Percentiles rank a stretch among this genome's conserved stretches.
phyloP scores from a whole-genome alignment of 2,888 invertebrate genomes.

The Dorcus hopei region DNA sequence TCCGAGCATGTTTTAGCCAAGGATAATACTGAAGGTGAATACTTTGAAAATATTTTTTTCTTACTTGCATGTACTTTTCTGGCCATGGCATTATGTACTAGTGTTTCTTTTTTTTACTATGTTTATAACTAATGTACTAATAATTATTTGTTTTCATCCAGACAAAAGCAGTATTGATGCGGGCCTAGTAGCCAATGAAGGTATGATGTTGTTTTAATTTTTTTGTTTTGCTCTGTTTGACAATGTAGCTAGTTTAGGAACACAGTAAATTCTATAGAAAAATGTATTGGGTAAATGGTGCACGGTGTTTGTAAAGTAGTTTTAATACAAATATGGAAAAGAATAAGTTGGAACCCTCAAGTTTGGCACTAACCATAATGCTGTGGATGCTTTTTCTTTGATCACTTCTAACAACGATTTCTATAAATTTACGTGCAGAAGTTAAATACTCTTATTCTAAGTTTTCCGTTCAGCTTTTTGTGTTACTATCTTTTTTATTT shows the following conservation, averaged over 20 bases:
- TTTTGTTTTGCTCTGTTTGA: background rate
- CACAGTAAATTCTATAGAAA: too few relatives aligned
- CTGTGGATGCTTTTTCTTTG: conserved; percentile 30
- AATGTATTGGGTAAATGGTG: too few relatives aligned
- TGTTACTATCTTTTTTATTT: conserved; percentile 18
- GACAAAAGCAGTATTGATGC: conserved; percentile 52
- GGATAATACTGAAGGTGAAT: conserved; percentile 64
- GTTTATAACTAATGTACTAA: background rate
- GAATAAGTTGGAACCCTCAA: too few relatives aligned
- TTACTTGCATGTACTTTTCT: background rate
- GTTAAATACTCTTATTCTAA: background rate
- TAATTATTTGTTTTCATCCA: conserved; percentile 36
- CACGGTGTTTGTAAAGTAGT: too few relatives aligned
- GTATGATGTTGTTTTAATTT: conserved; percentile 46
- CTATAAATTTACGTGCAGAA: background rate
- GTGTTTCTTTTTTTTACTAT: background rate
- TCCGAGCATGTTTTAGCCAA: conserved; percentile 74
- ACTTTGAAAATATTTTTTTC: background rate
- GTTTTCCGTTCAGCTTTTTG: conserved; percentile 7
- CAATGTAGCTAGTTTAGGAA: background rate
- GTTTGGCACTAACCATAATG: conserved; percentile 32
- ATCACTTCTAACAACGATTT: too few relatives aligned
- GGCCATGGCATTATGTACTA: conserved; percentile 28
- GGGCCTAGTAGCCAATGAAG: conserved; percentile 58
- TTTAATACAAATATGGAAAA: too few relatives aligned